A percentile compares a stretch with the other conserved stretches of the same genome.
phyloP scores from a whole-genome alignment of 2,113 vertebrate species.

The Scolopax mira region DNA sequence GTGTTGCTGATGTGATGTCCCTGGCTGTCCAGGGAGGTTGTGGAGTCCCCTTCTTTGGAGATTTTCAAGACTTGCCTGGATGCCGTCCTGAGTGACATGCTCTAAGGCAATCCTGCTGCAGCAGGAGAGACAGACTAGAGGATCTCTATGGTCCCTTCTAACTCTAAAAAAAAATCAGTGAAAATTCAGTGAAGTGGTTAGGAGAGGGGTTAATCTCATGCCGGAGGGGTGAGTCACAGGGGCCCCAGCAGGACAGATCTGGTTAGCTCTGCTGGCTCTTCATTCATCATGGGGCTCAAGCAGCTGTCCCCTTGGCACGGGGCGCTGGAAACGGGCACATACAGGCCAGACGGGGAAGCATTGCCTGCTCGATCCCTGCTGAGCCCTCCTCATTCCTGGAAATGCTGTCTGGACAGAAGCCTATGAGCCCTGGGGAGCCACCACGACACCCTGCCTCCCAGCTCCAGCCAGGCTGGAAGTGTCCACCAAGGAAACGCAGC shows the following conservation, averaged over 20 bases:
- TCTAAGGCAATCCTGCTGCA: too few relatives aligned
- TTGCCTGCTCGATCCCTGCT: not conserved
- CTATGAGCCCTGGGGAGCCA: not conserved
- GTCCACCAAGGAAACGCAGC: not conserved
- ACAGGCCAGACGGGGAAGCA: not conserved
- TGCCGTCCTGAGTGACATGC: too few relatives aligned
- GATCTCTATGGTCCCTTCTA: too few relatives aligned
- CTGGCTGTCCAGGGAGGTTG: not conserved
- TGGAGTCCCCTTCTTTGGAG: too few relatives aligned
- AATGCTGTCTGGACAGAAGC: not conserved
- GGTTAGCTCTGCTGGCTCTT: not conserved
- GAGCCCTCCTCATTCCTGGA: not conserved
- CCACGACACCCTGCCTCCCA: not conserved
- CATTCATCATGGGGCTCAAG: not conserved
- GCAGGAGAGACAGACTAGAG: too few relatives aligned
- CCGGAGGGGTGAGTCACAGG: not conserved
- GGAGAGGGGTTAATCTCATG: not conserved
- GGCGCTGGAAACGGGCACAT: not conserved
- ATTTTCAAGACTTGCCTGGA: too few relatives aligned
- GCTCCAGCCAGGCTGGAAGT: not conserved
- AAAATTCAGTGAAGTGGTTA: not conserved
- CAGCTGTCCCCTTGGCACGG: slow-evolving; percentile 46
- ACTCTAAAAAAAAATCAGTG: too few relatives aligned
- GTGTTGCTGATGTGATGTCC: not conserved
- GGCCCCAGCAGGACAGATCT: not conserved